These are phyloP conservation scores for Mustela erminea DNA, from an alignment of 2,797 vertebrate species.

Conservation along the genomic window DNA sequence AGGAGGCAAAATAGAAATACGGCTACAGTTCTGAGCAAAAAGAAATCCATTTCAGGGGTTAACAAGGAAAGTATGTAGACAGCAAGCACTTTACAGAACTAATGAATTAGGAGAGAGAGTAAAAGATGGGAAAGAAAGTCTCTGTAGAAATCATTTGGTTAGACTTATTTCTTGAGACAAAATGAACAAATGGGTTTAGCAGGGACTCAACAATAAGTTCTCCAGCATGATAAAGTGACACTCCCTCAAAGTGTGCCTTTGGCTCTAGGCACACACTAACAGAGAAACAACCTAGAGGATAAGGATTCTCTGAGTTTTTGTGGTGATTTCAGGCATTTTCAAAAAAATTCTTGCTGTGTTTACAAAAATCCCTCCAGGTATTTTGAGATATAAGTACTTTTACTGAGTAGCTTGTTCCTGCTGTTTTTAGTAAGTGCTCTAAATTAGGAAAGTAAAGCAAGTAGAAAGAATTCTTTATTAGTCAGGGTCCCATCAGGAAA, in stretches of 20 bases:
- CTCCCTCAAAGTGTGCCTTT: background rate
- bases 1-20: background rate
- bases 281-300: background rate
- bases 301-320: background rate
- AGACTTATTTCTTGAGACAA: background rate
- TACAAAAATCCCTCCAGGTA: background rate
- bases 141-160: constrained; percentile 9
- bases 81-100: background rate
- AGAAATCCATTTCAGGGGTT: background rate
- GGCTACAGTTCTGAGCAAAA: background rate
- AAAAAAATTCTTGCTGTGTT: background rate
- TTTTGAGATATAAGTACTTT: background rate
- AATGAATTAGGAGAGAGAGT: background rate
- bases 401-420: background rate
- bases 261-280: rapidly evolving
- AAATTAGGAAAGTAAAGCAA: constrained; percentile 23
- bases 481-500: background rate
- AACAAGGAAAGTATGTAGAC: constrained; percentile 11
- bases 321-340: background rate
- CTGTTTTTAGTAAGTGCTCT: constrained; percentile 3
- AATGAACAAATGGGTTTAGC: background rate
- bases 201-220: background rate
- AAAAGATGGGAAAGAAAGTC: background rate
- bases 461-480: background rate
- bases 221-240: background rate